Evolutionary conservation across 2,888 invertebrate genomes (phyloP), one percentile per base, ranked within the genome.

Genomic region (Aphodius granarius): DNA sequence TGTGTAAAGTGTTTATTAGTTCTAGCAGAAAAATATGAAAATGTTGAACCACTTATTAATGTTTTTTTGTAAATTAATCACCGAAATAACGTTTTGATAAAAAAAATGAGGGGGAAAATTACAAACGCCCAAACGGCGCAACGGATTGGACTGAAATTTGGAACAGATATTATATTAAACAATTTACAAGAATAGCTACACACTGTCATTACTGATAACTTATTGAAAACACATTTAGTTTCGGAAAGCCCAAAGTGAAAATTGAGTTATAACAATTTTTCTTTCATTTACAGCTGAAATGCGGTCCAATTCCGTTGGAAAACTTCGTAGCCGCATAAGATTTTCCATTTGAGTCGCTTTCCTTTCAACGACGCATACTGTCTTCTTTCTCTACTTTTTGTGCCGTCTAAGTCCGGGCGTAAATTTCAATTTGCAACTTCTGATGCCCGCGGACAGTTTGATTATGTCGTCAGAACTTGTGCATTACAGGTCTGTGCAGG

Each of bases 341-440:
- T 43, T 43, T 43, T 43, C 43, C 43, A 43, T 43, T 43, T 43
- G 43, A 43, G 43, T 13, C 13, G 43, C 43, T 43, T 43, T 43
- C 9, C 43, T 43, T 43, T 43, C 43, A 43, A 43, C 43, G 43
- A 6, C 43, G 6, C 2, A 13, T 43, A 9, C 43, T 13, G 6
- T 13, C 43, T 2, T 43, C 43, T 43, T 43, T 3, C 43, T 43
- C 43, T 43, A 43, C 43, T 43, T 43, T 43, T 43, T 43, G 13
- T 13, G 9, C 43, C 43, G n/a, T n/a, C n/a, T n/a, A 43, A 43
- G 43, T 43, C 43, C 43, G 6, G 43, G 43, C 43, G 68, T 68
- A 68, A 68, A 68, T 68, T 68, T 21, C 68, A 68, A 68, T 68
- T 68, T 68, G 68, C 68, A 22, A 19, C 68, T 68, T 20, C 68